phyloP scores from a whole-genome alignment of 2,888 invertebrate genomes.

The Barypeithes pellucidus region DNA sequence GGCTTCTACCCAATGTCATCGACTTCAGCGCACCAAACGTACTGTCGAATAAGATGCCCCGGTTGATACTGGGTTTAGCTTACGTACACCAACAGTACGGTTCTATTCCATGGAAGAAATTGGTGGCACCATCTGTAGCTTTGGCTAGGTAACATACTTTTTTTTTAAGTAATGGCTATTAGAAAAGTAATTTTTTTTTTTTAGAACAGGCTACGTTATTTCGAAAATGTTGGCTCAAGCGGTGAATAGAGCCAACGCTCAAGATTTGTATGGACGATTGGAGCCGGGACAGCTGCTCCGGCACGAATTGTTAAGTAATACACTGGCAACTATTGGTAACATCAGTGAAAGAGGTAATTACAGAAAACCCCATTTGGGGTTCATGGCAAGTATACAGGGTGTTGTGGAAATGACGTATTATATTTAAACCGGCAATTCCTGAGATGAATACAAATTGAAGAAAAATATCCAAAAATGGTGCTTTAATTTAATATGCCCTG shows the following conservation, averaged over 20 bases:
- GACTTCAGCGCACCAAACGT: conserved; percentile 73
- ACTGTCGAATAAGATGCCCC: conserved; percentile 71
- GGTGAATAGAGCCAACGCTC: conserved; percentile 66
- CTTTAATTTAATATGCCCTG: too few species aligned
- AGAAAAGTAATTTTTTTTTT: conserved; percentile 40
- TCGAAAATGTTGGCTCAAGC: conserved; percentile 72
- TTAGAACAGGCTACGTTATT: conserved; percentile 72
- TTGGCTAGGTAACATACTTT: conserved; percentile 74
- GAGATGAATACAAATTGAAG: too few species aligned
- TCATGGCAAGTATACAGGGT: too few species aligned
- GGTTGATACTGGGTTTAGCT: conserved; percentile 75
- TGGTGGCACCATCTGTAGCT: conserved; percentile 75
- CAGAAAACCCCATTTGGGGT: too few species aligned
- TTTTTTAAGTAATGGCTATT: too few species aligned
- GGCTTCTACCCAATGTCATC: conserved; percentile 73
- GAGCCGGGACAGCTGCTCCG: conserved; percentile 71
- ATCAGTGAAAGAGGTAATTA: conserved; percentile 67
- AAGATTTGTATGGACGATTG: conserved; percentile 69
- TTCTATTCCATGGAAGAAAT: conserved; percentile 74
- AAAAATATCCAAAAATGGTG: too few species aligned
- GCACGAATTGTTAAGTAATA: conserved; percentile 73
- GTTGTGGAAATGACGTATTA: too few species aligned
- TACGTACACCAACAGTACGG: conserved; percentile 75
- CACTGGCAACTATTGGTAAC: conserved; percentile 73
- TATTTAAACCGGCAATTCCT: too few species aligned